phyloP scores from a whole-genome alignment of 2,113 vertebrate species.

The Pomatostomus ruficeps region DNA sequence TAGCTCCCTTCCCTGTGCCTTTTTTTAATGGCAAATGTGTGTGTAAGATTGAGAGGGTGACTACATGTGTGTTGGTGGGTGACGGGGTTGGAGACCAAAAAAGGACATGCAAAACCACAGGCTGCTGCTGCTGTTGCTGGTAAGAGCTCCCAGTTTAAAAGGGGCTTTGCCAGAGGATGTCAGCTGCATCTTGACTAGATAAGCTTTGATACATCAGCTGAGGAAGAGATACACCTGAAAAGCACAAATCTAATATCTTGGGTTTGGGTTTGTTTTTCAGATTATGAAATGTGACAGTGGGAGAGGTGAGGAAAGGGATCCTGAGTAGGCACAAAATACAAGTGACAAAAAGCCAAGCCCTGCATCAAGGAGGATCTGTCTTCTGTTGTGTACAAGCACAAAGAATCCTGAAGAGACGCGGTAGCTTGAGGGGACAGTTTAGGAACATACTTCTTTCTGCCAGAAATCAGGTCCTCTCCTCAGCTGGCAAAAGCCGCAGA shows the following conservation, averaged over 20 bases:
- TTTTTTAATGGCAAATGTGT: background rate
- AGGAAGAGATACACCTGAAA: background rate
- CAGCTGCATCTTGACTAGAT: background rate
- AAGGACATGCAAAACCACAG: background rate
- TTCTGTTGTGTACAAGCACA: background rate
- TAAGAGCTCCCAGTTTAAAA: background rate
- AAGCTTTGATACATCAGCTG: background rate
- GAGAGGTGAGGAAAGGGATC: background rate
- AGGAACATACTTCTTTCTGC: background rate
- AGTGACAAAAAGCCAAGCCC: background rate
- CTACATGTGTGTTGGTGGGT: rapidly evolving
- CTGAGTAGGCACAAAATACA: background rate
- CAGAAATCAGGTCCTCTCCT: background rate
- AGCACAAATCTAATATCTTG: background rate
- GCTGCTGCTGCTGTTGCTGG: background rate
- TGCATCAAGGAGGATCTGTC: background rate
- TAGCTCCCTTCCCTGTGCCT: background rate
- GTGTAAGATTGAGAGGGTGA: background rate
- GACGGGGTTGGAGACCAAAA: background rate
- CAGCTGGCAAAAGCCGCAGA: background rate
- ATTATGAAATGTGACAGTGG: background rate
- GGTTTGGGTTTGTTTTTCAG: background rate
- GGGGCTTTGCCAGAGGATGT: background rate
- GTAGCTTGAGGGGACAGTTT: background rate
- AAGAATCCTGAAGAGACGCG: background rate